Conservation (phyloP, 1,140 invertebrate species). For the Helicoverpa zea region DNA sequence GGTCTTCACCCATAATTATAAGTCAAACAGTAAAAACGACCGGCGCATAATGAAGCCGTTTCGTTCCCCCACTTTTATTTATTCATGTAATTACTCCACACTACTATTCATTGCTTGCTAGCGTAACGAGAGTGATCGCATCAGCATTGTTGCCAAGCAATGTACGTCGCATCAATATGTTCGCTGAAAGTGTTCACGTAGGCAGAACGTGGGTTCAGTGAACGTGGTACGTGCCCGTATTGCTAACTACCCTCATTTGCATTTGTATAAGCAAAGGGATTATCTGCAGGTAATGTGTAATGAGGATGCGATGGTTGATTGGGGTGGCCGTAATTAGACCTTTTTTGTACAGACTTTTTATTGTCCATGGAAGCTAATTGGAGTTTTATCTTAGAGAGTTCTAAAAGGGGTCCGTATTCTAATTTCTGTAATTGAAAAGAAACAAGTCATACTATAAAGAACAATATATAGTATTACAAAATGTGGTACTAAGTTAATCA, state of each 20-base stretch:
- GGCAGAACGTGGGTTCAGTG: slow-evolving; percentile 50
- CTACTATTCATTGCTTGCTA: slow-evolving; percentile 12
- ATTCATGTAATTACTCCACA: background rate
- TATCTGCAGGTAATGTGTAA: slow-evolving; percentile 54
- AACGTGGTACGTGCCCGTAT: slow-evolving; percentile 67
- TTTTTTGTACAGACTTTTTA: slow-evolving; percentile 2
- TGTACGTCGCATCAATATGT: slow-evolving; percentile 22
- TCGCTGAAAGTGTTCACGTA: slow-evolving; percentile 22
- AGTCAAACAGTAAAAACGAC: slow-evolving; percentile 35
- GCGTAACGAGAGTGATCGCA: background rate
- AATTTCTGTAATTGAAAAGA: too few species aligned
- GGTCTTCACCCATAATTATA: background rate
- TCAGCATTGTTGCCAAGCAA: background rate
- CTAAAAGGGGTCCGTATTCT: too few species aligned
- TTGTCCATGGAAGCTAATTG: background rate
- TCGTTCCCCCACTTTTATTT: background rate
- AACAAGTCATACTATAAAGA: too few species aligned
- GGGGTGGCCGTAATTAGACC: slow-evolving; percentile 25
- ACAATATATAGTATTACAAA: too few species aligned
- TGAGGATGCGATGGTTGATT: slow-evolving; percentile 37
- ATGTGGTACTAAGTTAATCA: too few species aligned
- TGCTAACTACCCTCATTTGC: slow-evolving; percentile 59
- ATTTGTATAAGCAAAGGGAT: slow-evolving; percentile 56
- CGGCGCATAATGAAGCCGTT: slow-evolving; percentile 47
- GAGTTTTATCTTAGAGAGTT: background rate